Evolutionary conservation across 92 coral and sea anemone species (phyloP).

Genomic region (Phymanthus crucifer): DNA sequence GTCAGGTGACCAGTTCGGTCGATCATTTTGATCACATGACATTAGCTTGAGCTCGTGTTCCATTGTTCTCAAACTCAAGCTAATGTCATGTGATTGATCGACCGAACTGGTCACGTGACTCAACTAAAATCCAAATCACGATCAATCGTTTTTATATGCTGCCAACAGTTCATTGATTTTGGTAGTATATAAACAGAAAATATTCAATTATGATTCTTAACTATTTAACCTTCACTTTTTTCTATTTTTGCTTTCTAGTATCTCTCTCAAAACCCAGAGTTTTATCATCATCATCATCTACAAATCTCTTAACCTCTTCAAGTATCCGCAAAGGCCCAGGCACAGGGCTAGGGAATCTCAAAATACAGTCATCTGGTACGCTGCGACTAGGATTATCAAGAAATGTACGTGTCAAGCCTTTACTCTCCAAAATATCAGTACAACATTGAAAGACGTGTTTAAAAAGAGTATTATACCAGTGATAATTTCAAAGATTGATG

Average conservation of each 20-base stretch:
- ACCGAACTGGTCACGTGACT: no score
- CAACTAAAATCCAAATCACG: no score
- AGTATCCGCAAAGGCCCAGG: conserved; percentile 49
- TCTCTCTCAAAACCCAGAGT: conserved; percentile 6
- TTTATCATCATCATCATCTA: conserved; percentile 18
- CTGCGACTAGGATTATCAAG: conserved; percentile 92
- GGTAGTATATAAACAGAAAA: neutral
- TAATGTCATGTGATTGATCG: no score
- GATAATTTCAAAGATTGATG: neutral
- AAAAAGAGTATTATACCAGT: neutral
- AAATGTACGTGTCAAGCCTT: conserved; percentile 87
- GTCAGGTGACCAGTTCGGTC: no score
- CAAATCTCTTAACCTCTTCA: conserved; percentile 27
- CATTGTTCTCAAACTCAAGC: no score
- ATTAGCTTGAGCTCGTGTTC: no score
- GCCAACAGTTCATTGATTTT: no score
- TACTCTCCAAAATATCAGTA: conserved; percentile 67
- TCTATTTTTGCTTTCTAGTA: conserved; percentile 11
- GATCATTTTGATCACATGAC: no score
- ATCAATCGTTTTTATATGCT: neutral
- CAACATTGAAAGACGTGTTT: conserved; percentile 35
- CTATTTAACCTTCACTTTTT: neutral
- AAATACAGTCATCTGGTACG: conserved; percentile 75
- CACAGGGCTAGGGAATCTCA: conserved; percentile 73
- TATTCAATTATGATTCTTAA: no score